phyloP scores from a whole-genome alignment of 37 sponge, comb jelly and placozoan genomes.

The Crambe crambe region DNA sequence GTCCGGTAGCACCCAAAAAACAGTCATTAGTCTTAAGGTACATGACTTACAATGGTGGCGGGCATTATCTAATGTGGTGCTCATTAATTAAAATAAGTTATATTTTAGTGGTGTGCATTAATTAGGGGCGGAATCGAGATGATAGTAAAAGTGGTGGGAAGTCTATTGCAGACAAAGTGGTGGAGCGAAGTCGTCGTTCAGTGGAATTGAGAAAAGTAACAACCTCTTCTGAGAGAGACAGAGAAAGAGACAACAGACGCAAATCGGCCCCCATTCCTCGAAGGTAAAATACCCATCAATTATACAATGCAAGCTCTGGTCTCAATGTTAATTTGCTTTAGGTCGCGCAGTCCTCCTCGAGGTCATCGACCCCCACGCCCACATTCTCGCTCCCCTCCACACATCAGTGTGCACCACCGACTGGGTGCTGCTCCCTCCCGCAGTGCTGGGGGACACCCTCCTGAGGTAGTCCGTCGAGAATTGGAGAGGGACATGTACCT shows the following conservation, averaged over 20 bases:
- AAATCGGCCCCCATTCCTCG: slow-evolving; percentile 1
- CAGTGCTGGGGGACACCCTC: not conserved
- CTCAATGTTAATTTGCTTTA: not conserved
- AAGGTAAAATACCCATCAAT: not conserved
- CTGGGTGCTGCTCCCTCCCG: slow-evolving; percentile 2
- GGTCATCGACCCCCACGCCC: not conserved
- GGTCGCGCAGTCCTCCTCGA: slow-evolving; percentile 18
- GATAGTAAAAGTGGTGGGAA: not conserved
- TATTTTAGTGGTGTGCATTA: not conserved
- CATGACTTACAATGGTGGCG: not conserved
- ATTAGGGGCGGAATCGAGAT: not conserved
- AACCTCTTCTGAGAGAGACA: not conserved
- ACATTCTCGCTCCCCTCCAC: slow-evolving; percentile 2
- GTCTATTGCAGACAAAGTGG: not conserved
- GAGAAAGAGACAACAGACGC: not conserved
- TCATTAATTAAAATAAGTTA: no score
- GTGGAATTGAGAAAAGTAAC: slow-evolving; percentile 1
- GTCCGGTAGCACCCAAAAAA: not conserved
- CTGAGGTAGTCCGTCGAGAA: slow-evolving; percentile 10
- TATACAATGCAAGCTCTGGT: not conserved
- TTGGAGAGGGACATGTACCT: slow-evolving; percentile 11
- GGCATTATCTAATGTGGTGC: not conserved
- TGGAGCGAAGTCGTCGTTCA: slow-evolving; percentile 1
- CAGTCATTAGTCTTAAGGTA: not conserved
- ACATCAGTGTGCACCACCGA: slow-evolving; percentile 4